These are phyloP conservation scores for Zygogramma bicolorata DNA, from an alignment of 2,888 invertebrate genomes.

Conservation along the genomic window DNA sequence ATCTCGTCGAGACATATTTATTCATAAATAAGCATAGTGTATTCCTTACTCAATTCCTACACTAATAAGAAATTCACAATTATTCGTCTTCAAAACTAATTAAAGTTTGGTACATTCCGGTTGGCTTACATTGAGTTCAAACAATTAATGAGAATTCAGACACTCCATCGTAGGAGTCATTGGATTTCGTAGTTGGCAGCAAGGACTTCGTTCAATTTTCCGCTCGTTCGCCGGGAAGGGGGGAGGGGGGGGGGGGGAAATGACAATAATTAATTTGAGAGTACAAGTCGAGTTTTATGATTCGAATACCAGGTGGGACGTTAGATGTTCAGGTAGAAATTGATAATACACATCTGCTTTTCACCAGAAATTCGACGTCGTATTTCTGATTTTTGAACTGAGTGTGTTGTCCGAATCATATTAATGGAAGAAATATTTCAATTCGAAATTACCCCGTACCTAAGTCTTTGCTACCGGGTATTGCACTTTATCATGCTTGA, in stretches of 20 bases:
- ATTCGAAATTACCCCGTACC: too few species aligned
- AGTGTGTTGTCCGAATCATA: too few species aligned
- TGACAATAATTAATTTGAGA: slow-evolving; percentile 2
- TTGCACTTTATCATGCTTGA: too few species aligned
- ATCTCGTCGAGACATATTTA: too few species aligned
- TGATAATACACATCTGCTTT: too few species aligned
- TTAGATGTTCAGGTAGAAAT: too few species aligned
- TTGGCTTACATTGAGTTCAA: background rate
- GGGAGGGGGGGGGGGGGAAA: background rate
- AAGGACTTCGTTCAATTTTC: slow-evolving; percentile 1
- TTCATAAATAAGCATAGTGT: background rate
- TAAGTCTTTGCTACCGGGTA: too few species aligned
- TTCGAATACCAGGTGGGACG: background rate
- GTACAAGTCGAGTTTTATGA: background rate
- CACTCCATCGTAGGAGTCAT: background rate
- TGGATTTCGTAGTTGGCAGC: background rate
- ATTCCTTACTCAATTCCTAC: background rate
- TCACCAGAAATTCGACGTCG: too few species aligned
- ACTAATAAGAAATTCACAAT: background rate
- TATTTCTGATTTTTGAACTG: too few species aligned
- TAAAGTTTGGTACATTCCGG: background rate
- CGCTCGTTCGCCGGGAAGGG: background rate
- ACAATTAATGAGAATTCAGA: background rate
- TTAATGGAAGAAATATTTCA: too few species aligned
- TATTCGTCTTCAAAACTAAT: background rate